Percentiles rank a stretch among this genome's conserved stretches.
These are phyloP conservation scores for Cherax destructor DNA, from an alignment of 1,140 invertebrate genomes.

Conservation along the genomic window DNA sequence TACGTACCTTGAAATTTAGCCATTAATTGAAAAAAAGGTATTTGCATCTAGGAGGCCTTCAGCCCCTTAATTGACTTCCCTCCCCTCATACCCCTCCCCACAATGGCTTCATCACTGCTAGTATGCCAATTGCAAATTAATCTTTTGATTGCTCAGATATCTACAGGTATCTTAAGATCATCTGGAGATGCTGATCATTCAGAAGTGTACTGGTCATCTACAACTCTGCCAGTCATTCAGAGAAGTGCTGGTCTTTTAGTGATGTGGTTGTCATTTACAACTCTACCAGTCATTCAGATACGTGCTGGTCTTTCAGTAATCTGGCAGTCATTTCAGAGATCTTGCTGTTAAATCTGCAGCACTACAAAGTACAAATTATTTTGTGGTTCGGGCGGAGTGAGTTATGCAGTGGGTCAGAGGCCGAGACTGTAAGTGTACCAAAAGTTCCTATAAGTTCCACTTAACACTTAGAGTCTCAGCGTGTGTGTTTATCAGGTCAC, in stretches of 20 bases:
- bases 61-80: too few relatives aligned
- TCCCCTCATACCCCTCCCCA: too few relatives aligned
- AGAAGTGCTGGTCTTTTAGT: background rate
- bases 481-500: background rate
- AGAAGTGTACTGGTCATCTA: background rate
- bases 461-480: conserved; percentile 39
- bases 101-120: too few relatives aligned
- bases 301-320: background rate
- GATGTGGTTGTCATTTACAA: background rate
- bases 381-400: conserved; percentile 39
- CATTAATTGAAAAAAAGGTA: too few relatives aligned
- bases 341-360: conserved; percentile 28
- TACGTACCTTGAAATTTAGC: too few relatives aligned
- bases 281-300: background rate
- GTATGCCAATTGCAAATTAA: too few relatives aligned
- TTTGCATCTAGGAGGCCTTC: too few relatives aligned
- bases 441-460: conserved; percentile 52
- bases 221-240: background rate
- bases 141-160: background rate
- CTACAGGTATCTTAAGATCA: background rate
- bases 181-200: background rate
- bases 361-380: conserved; percentile 44
- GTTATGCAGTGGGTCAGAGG: conserved; percentile 3
- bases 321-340: conserved; percentile 20
- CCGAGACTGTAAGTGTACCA: conserved; percentile 10